phyloP scores from a whole-genome alignment of 1,140 invertebrate genomes.

The Theocolax elegans region DNA sequence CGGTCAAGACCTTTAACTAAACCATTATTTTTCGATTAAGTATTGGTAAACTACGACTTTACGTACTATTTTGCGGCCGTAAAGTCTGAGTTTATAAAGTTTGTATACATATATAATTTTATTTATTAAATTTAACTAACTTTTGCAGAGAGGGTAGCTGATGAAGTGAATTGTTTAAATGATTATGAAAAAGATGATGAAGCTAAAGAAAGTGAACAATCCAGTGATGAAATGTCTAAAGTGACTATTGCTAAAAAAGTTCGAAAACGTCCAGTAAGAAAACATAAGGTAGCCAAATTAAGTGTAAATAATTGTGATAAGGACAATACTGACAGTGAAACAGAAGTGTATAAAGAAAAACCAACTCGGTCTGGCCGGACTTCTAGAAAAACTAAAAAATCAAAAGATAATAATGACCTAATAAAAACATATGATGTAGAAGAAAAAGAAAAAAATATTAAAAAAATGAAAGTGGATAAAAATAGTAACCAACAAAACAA shows the following conservation, averaged over 20 bases:
- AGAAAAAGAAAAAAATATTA: background rate
- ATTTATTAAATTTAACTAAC: background rate
- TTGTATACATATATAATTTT: no score
- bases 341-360: conserved; percentile 56
- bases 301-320: conserved; percentile 2
- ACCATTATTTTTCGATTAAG: no score
- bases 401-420: conserved; percentile 49
- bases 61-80: no score
- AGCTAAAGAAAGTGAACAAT: conserved; percentile 35
- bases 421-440: conserved; percentile 13
- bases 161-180: conserved; percentile 33
- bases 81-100: no score
- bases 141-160: background rate
- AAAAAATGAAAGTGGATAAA: background rate
- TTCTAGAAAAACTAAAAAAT: conserved; percentile 52
- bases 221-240: conserved; percentile 27
- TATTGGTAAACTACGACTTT: no score
- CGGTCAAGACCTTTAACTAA: no score
- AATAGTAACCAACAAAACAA: conserved; percentile 2
- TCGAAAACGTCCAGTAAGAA: conserved; percentile 19
- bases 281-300: conserved; percentile 26
- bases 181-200: conserved; percentile 46
- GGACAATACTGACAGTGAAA: conserved; percentile 50
- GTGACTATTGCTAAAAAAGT: conserved; percentile 32
- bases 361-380: conserved; percentile 60